A percentile compares a stretch with the other conserved stretches of the same genome.
Evolutionary conservation across 1,140 invertebrate genomes (phyloP).

Genomic region (Mizuhopecten yessoensis): DNA sequence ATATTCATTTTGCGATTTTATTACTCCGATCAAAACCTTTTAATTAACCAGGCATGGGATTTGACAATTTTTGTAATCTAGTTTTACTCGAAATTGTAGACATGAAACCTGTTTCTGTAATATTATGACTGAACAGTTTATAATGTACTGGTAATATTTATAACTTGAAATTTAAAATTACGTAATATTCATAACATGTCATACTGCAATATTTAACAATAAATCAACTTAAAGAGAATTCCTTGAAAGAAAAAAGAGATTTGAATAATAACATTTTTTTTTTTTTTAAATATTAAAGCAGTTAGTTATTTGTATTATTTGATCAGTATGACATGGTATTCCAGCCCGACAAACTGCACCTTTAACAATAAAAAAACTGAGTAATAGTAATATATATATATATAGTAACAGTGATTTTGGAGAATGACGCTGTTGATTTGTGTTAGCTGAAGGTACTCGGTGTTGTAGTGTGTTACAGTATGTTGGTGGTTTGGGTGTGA

Average conservation of each 20-base stretch:
- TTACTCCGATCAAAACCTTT: not conserved
- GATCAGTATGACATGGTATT: too few relatives aligned
- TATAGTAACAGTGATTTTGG: not conserved
- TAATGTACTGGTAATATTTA: not conserved
- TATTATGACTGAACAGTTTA: not conserved
- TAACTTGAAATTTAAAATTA: not conserved
- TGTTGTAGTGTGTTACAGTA: not conserved
- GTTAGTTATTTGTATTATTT: not conserved
- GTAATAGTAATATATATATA: not conserved
- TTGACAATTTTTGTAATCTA: not conserved
- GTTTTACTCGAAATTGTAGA: not conserved
- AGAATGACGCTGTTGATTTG: not conserved
- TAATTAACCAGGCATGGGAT: not conserved
- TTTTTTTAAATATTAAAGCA: too few relatives aligned
- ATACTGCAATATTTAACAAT: not conserved
- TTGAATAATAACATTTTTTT: too few relatives aligned
- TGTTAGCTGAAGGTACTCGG: not conserved
- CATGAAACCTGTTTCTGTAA: not conserved
- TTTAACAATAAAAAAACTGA: not conserved
- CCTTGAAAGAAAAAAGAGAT: too few relatives aligned
- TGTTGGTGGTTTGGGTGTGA: constrained; percentile 17
- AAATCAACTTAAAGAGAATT: not conserved
- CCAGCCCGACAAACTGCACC: not conserved
- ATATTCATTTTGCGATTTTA: constrained; percentile 30
- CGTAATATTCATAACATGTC: not conserved